Evolutionary conservation across 2,797 vertebrate species (phyloP).

Genomic region (Urophycis tenuis): DNA sequence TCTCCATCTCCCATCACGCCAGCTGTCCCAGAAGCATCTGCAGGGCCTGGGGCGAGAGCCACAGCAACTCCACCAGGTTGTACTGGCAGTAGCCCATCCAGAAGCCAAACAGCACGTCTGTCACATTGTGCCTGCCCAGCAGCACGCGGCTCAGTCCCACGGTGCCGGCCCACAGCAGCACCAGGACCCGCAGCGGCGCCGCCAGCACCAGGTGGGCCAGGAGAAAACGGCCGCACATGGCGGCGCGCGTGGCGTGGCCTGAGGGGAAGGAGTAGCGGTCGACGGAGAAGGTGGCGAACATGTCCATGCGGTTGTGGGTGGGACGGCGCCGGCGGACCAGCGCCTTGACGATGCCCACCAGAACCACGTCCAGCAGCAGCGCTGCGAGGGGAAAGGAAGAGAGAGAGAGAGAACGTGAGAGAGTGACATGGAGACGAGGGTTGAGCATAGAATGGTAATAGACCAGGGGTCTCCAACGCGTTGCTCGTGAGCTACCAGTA

Average conservation of each 20-base stretch:
- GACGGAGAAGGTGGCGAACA: constrained; percentile 93
- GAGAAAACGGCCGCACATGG: constrained; percentile 87
- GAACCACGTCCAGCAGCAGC: constrained; percentile 82
- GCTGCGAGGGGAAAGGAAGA: constrained; percentile 58
- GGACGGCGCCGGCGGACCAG: constrained; percentile 87
- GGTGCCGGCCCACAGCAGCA: constrained; percentile 83
- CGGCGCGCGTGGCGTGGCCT: constrained; percentile 89
- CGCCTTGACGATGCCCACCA: constrained; percentile 83
- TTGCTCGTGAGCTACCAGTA: too few relatives aligned
- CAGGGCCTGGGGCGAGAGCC: constrained; percentile 80
- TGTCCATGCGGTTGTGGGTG: constrained; percentile 94
- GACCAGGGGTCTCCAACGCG: too few relatives aligned
- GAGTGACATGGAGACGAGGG: background rate
- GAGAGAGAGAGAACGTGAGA: background rate
- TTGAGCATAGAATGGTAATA: too few relatives aligned
- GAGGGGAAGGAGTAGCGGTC: constrained; percentile 97
- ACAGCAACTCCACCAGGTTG: constrained; percentile 85
- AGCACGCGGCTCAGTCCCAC: constrained; percentile 89
- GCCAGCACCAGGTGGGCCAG: constrained; percentile 90
- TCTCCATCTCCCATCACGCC: constrained; percentile 23
- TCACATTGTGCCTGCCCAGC: constrained; percentile 93
- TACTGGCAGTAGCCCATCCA: constrained; percentile 91
- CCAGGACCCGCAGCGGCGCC: constrained; percentile 81
- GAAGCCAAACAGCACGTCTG: constrained; percentile 88
- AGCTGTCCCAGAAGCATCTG: constrained; percentile 63